Base-by-base conservation (phyloP, 1,140 invertebrate genomes). In the Notospermus geniculatus region DNA sequence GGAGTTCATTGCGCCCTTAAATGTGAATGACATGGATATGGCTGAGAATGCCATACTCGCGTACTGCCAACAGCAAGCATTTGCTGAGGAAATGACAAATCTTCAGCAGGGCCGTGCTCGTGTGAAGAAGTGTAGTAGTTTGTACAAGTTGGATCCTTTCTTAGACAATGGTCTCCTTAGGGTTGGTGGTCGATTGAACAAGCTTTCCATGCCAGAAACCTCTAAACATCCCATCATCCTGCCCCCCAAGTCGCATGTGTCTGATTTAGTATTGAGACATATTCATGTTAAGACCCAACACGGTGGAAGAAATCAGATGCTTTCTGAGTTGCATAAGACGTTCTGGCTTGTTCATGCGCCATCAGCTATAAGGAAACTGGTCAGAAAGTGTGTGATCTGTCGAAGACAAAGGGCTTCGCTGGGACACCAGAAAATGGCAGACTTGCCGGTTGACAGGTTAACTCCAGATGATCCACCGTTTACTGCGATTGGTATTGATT, bases 221-320 rank as follows among this genome's bases (percentile, higher is more conserved):
- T 23, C 25, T 17, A 59, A 52, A 52, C 41, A 59, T 23, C 52
- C 54, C 17, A 54, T 60, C 29, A 60, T 60, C 5, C 27, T 60
- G 2, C 52, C 59, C 13, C 54, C 43, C 25, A 22, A 32, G 17
- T 22, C 11, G n/a, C 9, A 28, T 22, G 27, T 60, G 11, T 13
- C 39, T 13, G 39, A 43, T 11, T 19, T 43, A 13, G 19, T 43
- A 43, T 13, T 43, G 11, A 11, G 39, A 13, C 39, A 43, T 43
- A 13, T 13, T 19, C 39, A 43, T 19, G 19, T 43, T 19, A 19
- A 11, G 11, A 43, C 39, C 11, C 11, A 11, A 13, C 39, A 43
- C 39, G 39, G 19, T 13, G 39, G 39, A 13, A 43, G 39, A 43
- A 11, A 43, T 13, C 19, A 43, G 11, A 43, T 43, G 39, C 39